A percentile compares a stretch with the other conserved stretches of the same genome.
Conservation (phyloP, 2,888 invertebrate genomes). For the Agrotis puta region DNA sequence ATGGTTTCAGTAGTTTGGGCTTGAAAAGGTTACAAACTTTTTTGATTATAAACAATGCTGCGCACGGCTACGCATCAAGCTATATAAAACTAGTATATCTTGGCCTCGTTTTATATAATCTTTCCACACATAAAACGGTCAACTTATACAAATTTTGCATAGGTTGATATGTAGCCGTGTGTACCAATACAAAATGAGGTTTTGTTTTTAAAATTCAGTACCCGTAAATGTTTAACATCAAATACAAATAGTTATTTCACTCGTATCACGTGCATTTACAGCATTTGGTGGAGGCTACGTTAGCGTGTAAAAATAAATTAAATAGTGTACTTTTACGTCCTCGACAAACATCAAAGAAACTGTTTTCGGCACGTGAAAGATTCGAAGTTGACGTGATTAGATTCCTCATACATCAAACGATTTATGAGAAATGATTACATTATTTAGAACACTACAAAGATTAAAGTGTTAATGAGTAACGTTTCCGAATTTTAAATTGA, state of each 20-base stretch:
- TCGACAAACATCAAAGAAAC: constrained; percentile 44
- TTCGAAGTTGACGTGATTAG: constrained; percentile 44
- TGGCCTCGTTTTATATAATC: no score
- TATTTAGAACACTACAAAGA: constrained; percentile 53
- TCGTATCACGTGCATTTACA: constrained; percentile 46
- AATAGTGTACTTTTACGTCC: constrained; percentile 31
- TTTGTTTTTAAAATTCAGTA: constrained; percentile 23
- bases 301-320: constrained; percentile 44
- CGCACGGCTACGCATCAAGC: no score
- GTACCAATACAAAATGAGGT: not conserved
- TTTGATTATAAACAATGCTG: no score
- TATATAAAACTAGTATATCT: no score
- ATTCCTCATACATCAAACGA: constrained; percentile 48
- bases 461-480: constrained; percentile 64
- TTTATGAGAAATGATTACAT: no score
- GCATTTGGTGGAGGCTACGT: constrained; percentile 26
- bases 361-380: constrained; percentile 38
- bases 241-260: constrained; percentile 38
- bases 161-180: not conserved
- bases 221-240: constrained; percentile 31
- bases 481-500: constrained; percentile 44
- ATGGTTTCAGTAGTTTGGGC: no score
- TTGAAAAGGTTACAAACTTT: no score
- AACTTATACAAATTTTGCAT: no score
- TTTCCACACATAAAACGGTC: no score